Base-by-base conservation (phyloP, 2,113 vertebrate species). In the Rostratula benghalensis region DNA sequence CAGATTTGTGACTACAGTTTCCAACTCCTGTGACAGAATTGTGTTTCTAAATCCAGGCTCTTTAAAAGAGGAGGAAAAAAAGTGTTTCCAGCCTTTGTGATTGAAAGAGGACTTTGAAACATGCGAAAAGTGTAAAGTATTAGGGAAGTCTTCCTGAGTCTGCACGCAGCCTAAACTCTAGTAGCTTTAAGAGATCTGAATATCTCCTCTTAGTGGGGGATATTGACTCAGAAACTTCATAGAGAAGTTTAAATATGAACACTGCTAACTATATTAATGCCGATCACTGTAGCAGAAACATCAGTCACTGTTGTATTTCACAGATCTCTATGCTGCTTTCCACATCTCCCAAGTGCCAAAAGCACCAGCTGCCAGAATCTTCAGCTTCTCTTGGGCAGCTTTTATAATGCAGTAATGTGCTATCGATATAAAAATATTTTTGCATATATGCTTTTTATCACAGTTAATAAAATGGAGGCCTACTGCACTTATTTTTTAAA, bases 311-410 rank as follows among this genome's bases (percentile, higher is more conserved):
- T 95, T 95, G 86, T 95, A 90, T 96, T 96, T 96, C 96, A 95
- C 96, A 96, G 96, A 96, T 97, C 96, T 95, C 96, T 94, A 97
- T 96, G 94, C 96, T 97, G 96, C 96, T 96, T 96, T 96, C 89
- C 89, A 94, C 95, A 96, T 96, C 96, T 96, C 95, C 96, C 94
- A 97, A 96, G 96, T 96, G 96, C 96, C 96, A 96, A 96, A 97
- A 96, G 95, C 94, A 95, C 96, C 95, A 96, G 94, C 96, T 97
- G 96, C 95, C 95, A 95, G 91, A 94, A 95, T 92, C 95, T 96
- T 94, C 92, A 96, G 96, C 95, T 97, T 97, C 92, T 92, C 94
- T 95, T 95, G 90, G 95, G 96, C 96, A 96, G 96, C 96, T 97
- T 96, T 96, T 96, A 92, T 95, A 96, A 97, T 96, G 94, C 94